Percentiles rank a stretch among this genome's conserved stretches.
Evolutionary conservation across 2,888 invertebrate species (phyloP).

Genomic region (Coelopa pilipes): DNA sequence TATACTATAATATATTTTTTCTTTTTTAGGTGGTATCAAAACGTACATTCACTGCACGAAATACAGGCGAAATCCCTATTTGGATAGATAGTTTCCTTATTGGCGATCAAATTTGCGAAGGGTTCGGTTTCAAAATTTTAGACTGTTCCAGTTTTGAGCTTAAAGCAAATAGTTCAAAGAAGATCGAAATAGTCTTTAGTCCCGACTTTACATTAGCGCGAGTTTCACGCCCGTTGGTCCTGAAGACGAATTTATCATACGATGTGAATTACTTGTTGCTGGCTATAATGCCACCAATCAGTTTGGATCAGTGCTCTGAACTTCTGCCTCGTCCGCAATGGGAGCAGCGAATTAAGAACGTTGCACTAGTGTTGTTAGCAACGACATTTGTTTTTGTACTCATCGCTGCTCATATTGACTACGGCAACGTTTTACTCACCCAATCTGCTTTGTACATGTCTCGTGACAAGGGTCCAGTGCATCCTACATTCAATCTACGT

Average conservation of each 20-base stretch:
- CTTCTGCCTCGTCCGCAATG: constrained; percentile 79
- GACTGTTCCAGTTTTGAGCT: constrained; percentile 80
- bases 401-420: constrained; percentile 77
- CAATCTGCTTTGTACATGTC: constrained; percentile 66
- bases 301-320: constrained; percentile 76
- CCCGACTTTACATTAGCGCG: constrained; percentile 87
- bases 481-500: constrained; percentile 74
- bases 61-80: constrained; percentile 91
- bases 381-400: constrained; percentile 74
- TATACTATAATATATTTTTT: background rate
- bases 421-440: constrained; percentile 74
- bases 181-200: constrained; percentile 87
- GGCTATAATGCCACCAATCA: constrained; percentile 72
- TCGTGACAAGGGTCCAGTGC: constrained; percentile 69
- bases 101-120: constrained; percentile 77
- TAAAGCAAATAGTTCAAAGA: constrained; percentile 77
- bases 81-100: constrained; percentile 75
- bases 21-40: constrained; percentile 73
- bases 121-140: constrained; percentile 81
- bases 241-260: constrained; percentile 73
- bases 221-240: constrained; percentile 73
- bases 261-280: constrained; percentile 77
- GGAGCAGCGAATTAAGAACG: constrained; percentile 79
- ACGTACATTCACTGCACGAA: constrained; percentile 84
- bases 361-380: constrained; percentile 71